Conservation (phyloP, 2,888 invertebrate species). For the Volucella bombylans region DNA sequence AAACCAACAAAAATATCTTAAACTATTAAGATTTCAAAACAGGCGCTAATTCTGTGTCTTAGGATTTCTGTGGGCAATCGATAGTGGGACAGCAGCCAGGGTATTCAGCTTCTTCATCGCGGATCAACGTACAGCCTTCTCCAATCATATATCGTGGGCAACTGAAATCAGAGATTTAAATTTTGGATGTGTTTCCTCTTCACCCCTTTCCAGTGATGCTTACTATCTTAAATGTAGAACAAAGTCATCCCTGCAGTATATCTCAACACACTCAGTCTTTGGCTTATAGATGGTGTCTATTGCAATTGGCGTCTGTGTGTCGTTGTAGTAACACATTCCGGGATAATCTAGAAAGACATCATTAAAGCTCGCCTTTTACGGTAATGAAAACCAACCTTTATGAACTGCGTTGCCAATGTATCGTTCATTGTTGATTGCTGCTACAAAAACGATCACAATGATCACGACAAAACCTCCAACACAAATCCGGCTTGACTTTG, state of each 20-base stretch:
- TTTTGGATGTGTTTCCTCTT: not conserved
- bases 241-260: slow-evolving; percentile 44
- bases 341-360: slow-evolving; percentile 33
- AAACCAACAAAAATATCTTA: too few relatives aligned
- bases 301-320: slow-evolving; percentile 42
- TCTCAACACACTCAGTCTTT: slow-evolving; percentile 27
- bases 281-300: slow-evolving; percentile 13
- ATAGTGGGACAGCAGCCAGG: slow-evolving; percentile 50
- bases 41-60: too few relatives aligned
- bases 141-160: slow-evolving; percentile 53
- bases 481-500: slow-evolving; percentile 21
- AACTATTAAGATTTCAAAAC: too few relatives aligned
- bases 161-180: slow-evolving; percentile 14
- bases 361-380: not conserved
- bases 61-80: slow-evolving; percentile 15
- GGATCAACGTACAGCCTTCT: slow-evolving; percentile 44
- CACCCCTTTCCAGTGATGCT: not conserved
- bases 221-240: slow-evolving; percentile 34
- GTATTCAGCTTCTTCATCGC: slow-evolving; percentile 28
- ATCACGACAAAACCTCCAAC: slow-evolving; percentile 11
- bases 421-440: slow-evolving; percentile 5
- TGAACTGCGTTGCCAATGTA: slow-evolving; percentile 45
- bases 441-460: not conserved
- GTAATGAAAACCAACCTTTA: slow-evolving; percentile 14
- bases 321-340: slow-evolving; percentile 50